Evolutionary conservation across 2,888 invertebrate genomes (phyloP), one percentile per base, ranked within the genome.

Genomic region (Xestia c-nigrum): DNA sequence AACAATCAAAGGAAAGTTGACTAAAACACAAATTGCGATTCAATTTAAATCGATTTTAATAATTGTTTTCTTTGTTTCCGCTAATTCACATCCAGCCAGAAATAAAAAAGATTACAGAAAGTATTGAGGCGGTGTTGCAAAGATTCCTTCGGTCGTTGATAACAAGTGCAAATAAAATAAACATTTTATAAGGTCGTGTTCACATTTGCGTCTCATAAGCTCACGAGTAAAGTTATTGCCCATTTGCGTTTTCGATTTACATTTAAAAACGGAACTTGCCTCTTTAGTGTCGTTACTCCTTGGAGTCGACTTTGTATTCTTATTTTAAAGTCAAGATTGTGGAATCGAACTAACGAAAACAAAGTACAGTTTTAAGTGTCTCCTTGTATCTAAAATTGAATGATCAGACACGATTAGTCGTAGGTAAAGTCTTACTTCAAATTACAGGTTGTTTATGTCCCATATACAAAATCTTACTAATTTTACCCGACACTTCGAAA

Each of bases 211-310:
- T 74, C 78, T 71, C 52, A 50, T 76, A 78, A 67, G 76, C 72
- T 79, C 74, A 57, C 72, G 47, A 67, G 50, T 57, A 19, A 80
- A 84, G 67, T 83, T 81, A 82, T 82, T n/a, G 55, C 67, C 63
- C 73, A 75, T 78, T 77, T 38, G 57, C 50, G 59, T 71, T 75
- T 87, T 83, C 81, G 78, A 85, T 85, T 85, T 85, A 85, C 81
- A 81, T 88, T 84, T 84, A 83, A 85, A 90, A 90, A 83, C 78
- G 83, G 82, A 81, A 84, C 75, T 70, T 78, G 68, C 73, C 71
- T 65, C 63, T 76, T 76, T 72, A 71, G 69, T 76, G 73, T 68
- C 46, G 78, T 73, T 61, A 85, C 70, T 76, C 64, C 72, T 75
- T 76, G 65, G 80, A 85, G 74, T 81, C 73, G 69, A 78, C 55